Conservation (phyloP, 2,113 vertebrate genomes). For the Beaufortia kweichowensis region DNA sequence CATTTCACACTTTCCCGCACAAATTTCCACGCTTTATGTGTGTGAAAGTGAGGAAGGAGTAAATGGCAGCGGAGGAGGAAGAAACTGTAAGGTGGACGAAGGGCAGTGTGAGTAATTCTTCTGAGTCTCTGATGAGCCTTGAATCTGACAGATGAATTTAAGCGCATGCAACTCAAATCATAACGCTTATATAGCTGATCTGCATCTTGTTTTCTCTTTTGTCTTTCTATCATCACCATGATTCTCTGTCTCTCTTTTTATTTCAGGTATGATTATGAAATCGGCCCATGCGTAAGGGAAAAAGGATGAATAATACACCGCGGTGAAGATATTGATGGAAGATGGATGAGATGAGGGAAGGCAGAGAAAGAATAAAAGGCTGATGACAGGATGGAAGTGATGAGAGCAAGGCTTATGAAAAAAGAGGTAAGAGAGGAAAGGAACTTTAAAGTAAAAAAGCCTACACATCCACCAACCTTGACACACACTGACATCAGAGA, state of each 20-base stretch:
- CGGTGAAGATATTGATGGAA: background rate
- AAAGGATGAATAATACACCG: background rate
- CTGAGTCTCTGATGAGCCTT: constrained; percentile 9
- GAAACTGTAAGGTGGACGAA: constrained; percentile 10
- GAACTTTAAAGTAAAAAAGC: constrained; percentile 13
- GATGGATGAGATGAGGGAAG: background rate
- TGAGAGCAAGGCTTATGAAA: background rate
- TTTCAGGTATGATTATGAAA: background rate
- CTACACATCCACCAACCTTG: background rate
- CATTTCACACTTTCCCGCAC: constrained; percentile 26
- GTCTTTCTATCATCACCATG: too few species aligned
- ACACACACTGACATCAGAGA: constrained; percentile 15
- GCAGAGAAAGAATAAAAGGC: background rate
- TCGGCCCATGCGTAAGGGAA: background rate
- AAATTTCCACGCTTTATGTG: constrained; percentile 6
- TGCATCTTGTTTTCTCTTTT: background rate
- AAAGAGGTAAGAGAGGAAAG: background rate
- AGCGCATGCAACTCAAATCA: constrained; percentile 17
- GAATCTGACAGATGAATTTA: constrained; percentile 34
- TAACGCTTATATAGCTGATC: background rate
- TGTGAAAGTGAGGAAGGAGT: constrained; percentile 24
- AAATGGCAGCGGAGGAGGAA: constrained; percentile 38
- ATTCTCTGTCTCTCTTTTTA: background rate
- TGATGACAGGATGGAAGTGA: background rate
- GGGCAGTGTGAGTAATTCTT: constrained; percentile 18